Evolutionary conservation across 1,140 invertebrate species (phyloP), one percentile per base, ranked within the genome.

Genomic region (Tetraneura akinire): DNA sequence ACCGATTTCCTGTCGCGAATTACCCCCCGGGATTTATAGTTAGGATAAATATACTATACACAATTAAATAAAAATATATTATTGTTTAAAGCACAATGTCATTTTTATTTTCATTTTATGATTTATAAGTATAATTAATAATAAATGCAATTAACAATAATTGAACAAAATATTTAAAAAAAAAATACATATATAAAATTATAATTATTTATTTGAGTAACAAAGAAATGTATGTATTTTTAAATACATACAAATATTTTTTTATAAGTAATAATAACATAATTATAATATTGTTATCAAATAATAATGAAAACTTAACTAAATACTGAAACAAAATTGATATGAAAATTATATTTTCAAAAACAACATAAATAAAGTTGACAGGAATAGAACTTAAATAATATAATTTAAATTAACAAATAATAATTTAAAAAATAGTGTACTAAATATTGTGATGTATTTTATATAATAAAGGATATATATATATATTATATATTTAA

Each of bases 251-350:
- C 1, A 8, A 62, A 8, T 8, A 18, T n/a, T n/a, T 62, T 32
- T 32, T n/a, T 26, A 37, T 62, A 62, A 32, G 21, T 23, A 68
- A 47, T 10, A 68, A n/a, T 68, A 8, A 45, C 45, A 45, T 47
- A 68, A 68, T 32, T n/a, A n/a, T n/a, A 47, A 68, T n/a, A 14
- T 68, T 47, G 23, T 4, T 9, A 45, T 68, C n/a, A n/a, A n/a
- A 68, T 68, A 68, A 68, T 68, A 47, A 37, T 23, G 42, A 68
- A 68, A 68, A 68, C 66, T 68, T 68, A 68, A 68, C 42, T 42
- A 68, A 68, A 68, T 68, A 68, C 66, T 68, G 66, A 47, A 68
- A 68, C 21, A 68, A 47, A 42, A 18, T 68, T 16, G 23, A 23
- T 47, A 68, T 47, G 37, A 68, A 68, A 68, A 68, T 47, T 68